Conservation (phyloP, 1,140 invertebrate genomes). For the Drosophila virilis region DNA sequence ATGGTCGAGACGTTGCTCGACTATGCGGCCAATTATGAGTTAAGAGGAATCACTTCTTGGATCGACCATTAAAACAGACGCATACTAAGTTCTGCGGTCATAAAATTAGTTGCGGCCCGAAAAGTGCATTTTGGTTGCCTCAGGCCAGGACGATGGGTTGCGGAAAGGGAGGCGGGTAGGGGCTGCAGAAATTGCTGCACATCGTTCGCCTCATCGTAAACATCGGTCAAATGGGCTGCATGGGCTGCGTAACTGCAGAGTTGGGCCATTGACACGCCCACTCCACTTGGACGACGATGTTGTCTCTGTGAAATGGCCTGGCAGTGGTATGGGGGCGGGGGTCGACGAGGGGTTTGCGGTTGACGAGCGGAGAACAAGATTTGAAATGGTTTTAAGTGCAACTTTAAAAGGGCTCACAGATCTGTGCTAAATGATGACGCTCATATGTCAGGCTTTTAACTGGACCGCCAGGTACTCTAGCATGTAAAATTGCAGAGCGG, state of each 20-base stretch:
- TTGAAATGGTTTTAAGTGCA: conserved; percentile 67
- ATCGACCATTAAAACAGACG: conserved; percentile 69
- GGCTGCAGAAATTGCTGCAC: conserved; percentile 57
- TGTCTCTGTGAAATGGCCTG: neutral
- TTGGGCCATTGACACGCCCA: conserved; percentile 68
- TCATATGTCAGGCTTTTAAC: conserved; percentile 68
- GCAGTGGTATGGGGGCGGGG: neutral
- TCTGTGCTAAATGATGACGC: conserved; percentile 65
- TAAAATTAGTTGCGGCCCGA: conserved; percentile 78
- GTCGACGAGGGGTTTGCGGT: too few species aligned
- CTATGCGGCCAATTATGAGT: conserved; percentile 74
- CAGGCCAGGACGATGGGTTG: conserved; percentile 1
- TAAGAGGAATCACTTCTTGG: conserved; percentile 72
- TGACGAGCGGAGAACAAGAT: conserved; percentile 26
- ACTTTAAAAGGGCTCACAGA: conserved; percentile 44
- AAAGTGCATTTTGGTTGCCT: conserved; percentile 72
- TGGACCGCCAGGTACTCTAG: conserved; percentile 32
- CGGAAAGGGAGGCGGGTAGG: too few species aligned
- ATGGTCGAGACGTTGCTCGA: conserved; percentile 67
- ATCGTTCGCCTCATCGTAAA: conserved; percentile 63
- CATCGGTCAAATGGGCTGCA: conserved; percentile 51
- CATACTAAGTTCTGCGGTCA: conserved; percentile 70
- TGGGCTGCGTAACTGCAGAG: conserved; percentile 70
- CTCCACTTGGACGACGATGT: conserved; percentile 12
- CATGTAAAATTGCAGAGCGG: conserved; percentile 5